These are phyloP conservation scores for Zosterops borbonicus DNA, from an alignment of 2,113 vertebrate genomes.

Conservation along the genomic window DNA sequence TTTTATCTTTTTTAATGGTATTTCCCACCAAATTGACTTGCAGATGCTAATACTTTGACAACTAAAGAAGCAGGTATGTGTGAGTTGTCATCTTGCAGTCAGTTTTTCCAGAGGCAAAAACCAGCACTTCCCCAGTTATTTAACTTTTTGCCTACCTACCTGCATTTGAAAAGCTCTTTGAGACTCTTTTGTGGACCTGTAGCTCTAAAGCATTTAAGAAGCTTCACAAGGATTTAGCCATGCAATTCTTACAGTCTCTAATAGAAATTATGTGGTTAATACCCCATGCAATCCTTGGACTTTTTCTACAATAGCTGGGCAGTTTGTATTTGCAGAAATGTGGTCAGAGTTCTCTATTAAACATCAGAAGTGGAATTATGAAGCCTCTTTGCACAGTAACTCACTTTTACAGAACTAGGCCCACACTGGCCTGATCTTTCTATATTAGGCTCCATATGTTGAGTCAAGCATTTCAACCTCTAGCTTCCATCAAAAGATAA, in stretches of 20 bases:
- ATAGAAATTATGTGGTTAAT: constrained; percentile 36
- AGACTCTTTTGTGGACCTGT: background rate
- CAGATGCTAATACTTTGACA: constrained; percentile 38
- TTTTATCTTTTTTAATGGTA: constrained; percentile 29
- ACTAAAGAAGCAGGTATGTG: background rate
- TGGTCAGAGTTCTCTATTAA: constrained; percentile 10
- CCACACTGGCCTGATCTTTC: constrained; percentile 24
- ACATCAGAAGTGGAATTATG: background rate
- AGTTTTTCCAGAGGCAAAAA: constrained; percentile 18
- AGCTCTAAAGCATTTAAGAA: constrained; percentile 24
- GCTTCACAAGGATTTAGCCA: constrained; percentile 9
- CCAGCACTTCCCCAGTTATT: background rate
- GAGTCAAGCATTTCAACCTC: constrained; percentile 54
- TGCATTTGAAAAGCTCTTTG: constrained; percentile 12
- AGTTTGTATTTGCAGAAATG: constrained; percentile 32
- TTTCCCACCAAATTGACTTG: constrained; percentile 17
- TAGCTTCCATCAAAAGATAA: constrained; percentile 64
- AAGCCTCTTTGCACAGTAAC: background rate
- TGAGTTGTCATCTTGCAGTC: constrained; percentile 21
- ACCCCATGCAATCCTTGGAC: background rate
- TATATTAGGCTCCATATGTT: constrained; percentile 30
- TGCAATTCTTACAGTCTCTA: background rate
- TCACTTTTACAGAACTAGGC: constrained; percentile 13
- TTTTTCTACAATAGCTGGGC: background rate
- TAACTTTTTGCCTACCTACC: constrained; percentile 3